A percentile compares a stretch with the other conserved stretches of the same genome.
Evolutionary conservation across 2,797 vertebrate species (phyloP).

Genomic region (Cynodonichthys magdalenae): DNA sequence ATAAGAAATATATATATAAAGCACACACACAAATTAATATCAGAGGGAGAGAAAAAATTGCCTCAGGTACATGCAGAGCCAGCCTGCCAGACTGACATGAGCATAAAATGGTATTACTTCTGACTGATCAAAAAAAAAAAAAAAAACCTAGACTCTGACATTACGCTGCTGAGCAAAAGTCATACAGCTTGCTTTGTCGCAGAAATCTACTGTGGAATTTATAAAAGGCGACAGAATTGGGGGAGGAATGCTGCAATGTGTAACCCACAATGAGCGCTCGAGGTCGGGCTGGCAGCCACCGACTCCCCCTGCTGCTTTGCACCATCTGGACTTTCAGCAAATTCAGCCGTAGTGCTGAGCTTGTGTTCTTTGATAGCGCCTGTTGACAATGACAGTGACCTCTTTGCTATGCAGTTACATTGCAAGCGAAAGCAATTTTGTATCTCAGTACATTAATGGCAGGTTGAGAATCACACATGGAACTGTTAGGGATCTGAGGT

Average conservation of each 20-base stretch:
- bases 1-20: constrained; percentile 16
- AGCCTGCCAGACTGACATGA: constrained; percentile 17
- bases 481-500: background rate
- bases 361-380: constrained; percentile 33
- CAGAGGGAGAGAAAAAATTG: constrained; percentile 7
- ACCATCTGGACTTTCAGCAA: constrained; percentile 68
- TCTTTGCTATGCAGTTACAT: constrained; percentile 43
- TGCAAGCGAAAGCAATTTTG: constrained; percentile 30
- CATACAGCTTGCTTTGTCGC: constrained; percentile 27
- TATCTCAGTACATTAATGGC: constrained; percentile 18
- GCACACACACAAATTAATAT: constrained; percentile 1
- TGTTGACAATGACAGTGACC: constrained; percentile 57
- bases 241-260: constrained; percentile 25
- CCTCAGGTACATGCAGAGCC: background rate
- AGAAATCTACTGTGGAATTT: constrained; percentile 46
- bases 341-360: constrained; percentile 58
- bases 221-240: constrained; percentile 48
- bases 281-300: constrained; percentile 55
- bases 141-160: constrained; percentile 10
- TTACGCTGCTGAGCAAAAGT: constrained; percentile 16
- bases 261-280: constrained; percentile 35
- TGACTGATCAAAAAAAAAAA: constrained; percentile 17
- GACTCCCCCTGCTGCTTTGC: constrained; percentile 49
- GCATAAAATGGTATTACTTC: constrained; percentile 19
- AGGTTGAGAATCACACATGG: constrained; percentile 15